Evolutionary conservation across 2,888 invertebrate genomes (phyloP).

Genomic region (Anodontia alba): DNA sequence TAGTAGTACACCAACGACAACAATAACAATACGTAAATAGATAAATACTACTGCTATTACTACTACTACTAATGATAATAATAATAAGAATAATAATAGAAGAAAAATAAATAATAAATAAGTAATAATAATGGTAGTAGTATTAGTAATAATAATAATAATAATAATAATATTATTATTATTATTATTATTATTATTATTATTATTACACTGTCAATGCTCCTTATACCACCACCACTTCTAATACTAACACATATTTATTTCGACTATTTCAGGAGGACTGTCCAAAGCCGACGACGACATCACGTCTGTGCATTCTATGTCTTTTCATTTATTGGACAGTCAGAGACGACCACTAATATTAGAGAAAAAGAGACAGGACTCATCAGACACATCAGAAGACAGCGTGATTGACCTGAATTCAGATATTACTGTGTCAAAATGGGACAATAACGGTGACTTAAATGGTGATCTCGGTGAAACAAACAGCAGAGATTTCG

Average conservation of each 20-base stretch:
- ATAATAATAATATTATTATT: too few species aligned
- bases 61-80: too few species aligned
- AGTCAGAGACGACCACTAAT: slow-evolving; percentile 40
- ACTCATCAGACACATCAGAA: not conserved
- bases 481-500: not conserved
- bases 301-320: slow-evolving; percentile 50
- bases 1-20: too few species aligned
- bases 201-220: not conserved
- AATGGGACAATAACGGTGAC: not conserved
- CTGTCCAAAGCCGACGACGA: slow-evolving; percentile 33
- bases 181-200: not conserved
- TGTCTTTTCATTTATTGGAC: slow-evolving; percentile 32
- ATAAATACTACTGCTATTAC: too few species aligned
- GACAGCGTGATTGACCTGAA: slow-evolving; percentile 1
- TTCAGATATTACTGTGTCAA: not conserved
- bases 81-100: too few species aligned
- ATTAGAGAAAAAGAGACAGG: slow-evolving; percentile 4
- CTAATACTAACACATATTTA: too few species aligned
- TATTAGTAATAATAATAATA: too few species aligned
- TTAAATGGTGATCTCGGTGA: not conserved
- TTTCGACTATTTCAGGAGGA: slow-evolving; percentile 42
- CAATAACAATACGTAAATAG: too few species aligned
- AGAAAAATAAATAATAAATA: too few species aligned
- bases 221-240: too few species aligned
- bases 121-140: too few species aligned